Percentiles rank a stretch among this genome's conserved stretches.
These are phyloP conservation scores for Drosophila funebris DNA, from an alignment of 1,140 invertebrate species.

Conservation along the genomic window DNA sequence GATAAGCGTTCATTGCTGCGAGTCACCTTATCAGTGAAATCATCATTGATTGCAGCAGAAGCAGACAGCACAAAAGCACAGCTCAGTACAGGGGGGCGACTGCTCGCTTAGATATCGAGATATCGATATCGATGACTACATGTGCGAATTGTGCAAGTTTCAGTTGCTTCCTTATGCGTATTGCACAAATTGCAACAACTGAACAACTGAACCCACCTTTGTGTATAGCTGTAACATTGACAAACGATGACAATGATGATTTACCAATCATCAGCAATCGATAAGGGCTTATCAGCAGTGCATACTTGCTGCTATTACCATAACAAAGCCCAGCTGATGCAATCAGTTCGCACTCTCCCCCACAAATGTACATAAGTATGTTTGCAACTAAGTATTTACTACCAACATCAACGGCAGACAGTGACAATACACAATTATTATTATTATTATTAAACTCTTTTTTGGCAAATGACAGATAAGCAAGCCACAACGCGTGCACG, in stretches of 20 bases:
- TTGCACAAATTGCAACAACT: conserved; percentile 34
- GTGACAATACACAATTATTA: conserved; percentile 6
- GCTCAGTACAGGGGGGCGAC: neutral
- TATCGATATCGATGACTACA: conserved; percentile 67
- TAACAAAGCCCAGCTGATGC: conserved; percentile 28
- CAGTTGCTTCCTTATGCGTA: conserved; percentile 59
- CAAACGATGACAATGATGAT: neutral
- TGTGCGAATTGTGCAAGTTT: conserved; percentile 47
- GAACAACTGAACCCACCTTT: conserved; percentile 44
- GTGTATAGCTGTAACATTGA: conserved; percentile 24
- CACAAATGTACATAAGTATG: neutral
- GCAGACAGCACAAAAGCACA: neutral
- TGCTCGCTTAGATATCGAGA: conserved; percentile 23
- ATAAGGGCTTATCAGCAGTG: conserved; percentile 21
- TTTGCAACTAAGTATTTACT: neutral
- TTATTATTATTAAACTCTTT: conserved; percentile 8
- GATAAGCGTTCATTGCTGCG: conserved; percentile 58
- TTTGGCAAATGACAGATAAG: conserved; percentile 72
- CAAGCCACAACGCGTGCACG: conserved; percentile 40
- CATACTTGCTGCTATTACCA: conserved; percentile 1
- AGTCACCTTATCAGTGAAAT: conserved; percentile 67
- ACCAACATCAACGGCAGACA: neutral
- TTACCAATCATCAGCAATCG: conserved; percentile 18
- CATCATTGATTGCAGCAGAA: conserved; percentile 44
- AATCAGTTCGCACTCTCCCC: neutral